Percentiles rank a stretch among this genome's conserved stretches.
Evolutionary conservation across 1,140 invertebrate genomes (phyloP).

Genomic region (Bilobella aurantiaca): DNA sequence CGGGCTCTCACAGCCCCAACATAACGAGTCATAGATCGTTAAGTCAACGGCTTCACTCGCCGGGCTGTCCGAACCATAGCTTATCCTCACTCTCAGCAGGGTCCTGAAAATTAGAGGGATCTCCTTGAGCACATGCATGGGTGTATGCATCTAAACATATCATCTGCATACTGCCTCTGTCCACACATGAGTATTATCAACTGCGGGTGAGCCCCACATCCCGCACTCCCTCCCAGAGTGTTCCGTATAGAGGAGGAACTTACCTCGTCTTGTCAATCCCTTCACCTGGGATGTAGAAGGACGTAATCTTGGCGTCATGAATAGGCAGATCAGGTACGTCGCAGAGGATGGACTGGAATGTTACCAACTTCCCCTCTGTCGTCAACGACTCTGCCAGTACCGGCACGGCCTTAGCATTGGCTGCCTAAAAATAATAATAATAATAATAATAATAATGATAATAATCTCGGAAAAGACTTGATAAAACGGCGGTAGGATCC

Average conservation of each 20-base stretch:
- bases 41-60: conserved; percentile 28
- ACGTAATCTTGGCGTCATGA: conserved; percentile 34
- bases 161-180: too few relatives aligned
- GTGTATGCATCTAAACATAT: too few relatives aligned
- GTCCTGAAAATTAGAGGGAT: conserved; percentile 12
- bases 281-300: conserved; percentile 33
- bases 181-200: too few relatives aligned
- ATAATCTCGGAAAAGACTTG: neutral
- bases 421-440: conserved; percentile 10
- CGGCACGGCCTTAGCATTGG: conserved; percentile 21
- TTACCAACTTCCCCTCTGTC: conserved; percentile 25
- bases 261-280: conserved; percentile 34
- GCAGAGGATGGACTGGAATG: conserved; percentile 32
- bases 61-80: conserved; percentile 28
- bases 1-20: conserved; percentile 28
- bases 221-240: neutral
- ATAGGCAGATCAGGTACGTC: conserved; percentile 32
- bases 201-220: neutral
- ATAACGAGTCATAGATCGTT: conserved; percentile 27
- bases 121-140: too few relatives aligned
- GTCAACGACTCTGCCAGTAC: conserved; percentile 16
- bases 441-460: neutral
- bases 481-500: too few relatives aligned
- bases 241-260: neutral
- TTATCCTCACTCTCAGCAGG: conserved; percentile 22